Base-by-base conservation (phyloP, 2,797 vertebrate genomes). In the Tapera naevia region DNA sequence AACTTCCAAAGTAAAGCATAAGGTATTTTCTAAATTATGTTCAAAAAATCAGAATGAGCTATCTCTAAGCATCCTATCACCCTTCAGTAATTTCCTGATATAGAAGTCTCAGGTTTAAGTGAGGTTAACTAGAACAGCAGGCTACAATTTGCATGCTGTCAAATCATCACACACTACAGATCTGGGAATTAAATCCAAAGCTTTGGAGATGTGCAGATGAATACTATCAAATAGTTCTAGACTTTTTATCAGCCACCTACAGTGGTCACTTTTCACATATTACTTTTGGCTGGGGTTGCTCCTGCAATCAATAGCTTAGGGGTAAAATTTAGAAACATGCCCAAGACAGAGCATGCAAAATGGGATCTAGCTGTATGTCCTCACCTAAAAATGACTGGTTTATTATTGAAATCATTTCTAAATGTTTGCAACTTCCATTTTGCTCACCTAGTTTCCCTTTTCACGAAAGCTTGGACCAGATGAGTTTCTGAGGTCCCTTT, bases 201-300 rank as follows among this genome's bases (percentile, higher is more conserved):
- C 61, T 95, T 84, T 82, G 69, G 39, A 91, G 65, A 69, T 80
- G 50, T 51, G 71, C 32, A 91, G 85, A 79, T 79, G n/a, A 67
- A 79, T 65, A 93, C 84, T 79, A 92, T 69, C 66, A 96, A 82
- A 92, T 30, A 61, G 58, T 58, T 93, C 56, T 66, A 72, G 89
- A 93, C 39, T 94, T 97, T 91, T 90, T 87, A 96, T 79, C 91
- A 94, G 70, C 61, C 79, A 87, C 41, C 79, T 91, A 82, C 39
- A 86, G 92, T 73, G 43, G 25, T 60, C 80, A 41, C 11, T 43
- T 94, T 89, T 57, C 43, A 12, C 66, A 91, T 76, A 64, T 67
- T 73, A 67, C 10, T 35, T 78, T 87, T 67, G 60, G 32, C 10
- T 18, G 9, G 10, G 37, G 39, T 37, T 17, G 35, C 28, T 53